phyloP scores from a whole-genome alignment of 1,140 invertebrate species.

The Galleria mellonella region DNA sequence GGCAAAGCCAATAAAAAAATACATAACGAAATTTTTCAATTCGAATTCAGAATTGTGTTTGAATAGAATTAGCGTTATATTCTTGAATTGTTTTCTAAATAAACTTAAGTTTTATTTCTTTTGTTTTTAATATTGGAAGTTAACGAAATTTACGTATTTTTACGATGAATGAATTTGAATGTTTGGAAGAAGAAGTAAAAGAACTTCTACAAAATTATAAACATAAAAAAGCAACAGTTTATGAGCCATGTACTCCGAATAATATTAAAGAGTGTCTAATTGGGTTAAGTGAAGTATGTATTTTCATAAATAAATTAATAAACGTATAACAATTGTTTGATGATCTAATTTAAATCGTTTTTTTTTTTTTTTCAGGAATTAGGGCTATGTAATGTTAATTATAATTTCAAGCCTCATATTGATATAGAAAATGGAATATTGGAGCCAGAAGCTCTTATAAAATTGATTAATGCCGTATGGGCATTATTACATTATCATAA shows the following conservation, averaged over 20 bases:
- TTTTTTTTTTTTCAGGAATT: conserved; percentile 41
- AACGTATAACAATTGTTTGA: no score
- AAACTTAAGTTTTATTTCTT: no score
- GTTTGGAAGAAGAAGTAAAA: conserved; percentile 55
- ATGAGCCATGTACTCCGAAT: conserved; percentile 50
- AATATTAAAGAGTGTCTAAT: conserved; percentile 60
- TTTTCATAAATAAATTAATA: conserved; percentile 2
- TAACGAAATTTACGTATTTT: no score
- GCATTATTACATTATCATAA: conserved; percentile 48
- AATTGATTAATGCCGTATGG: conserved; percentile 50
- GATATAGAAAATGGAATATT: conserved; percentile 41
- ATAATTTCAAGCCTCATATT: conserved; percentile 51
- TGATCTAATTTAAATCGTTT: background rate
- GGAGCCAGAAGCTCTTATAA: conserved; percentile 38
- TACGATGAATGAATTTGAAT: conserved; percentile 32
- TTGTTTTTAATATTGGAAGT: no score
- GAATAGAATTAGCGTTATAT: no score
- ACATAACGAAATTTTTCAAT: no score
- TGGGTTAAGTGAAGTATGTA: conserved; percentile 45
- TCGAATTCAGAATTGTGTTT: no score
- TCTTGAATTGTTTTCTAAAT: no score
- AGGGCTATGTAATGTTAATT: conserved; percentile 45
- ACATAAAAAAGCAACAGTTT: conserved; percentile 46
- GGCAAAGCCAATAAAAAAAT: no score
- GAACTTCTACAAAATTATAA: conserved; percentile 58